A percentile compares a stretch with the other conserved stretches of the same genome.
Conservation (phyloP, 2,113 vertebrate species). For the Etheostoma spectabile region DNA sequence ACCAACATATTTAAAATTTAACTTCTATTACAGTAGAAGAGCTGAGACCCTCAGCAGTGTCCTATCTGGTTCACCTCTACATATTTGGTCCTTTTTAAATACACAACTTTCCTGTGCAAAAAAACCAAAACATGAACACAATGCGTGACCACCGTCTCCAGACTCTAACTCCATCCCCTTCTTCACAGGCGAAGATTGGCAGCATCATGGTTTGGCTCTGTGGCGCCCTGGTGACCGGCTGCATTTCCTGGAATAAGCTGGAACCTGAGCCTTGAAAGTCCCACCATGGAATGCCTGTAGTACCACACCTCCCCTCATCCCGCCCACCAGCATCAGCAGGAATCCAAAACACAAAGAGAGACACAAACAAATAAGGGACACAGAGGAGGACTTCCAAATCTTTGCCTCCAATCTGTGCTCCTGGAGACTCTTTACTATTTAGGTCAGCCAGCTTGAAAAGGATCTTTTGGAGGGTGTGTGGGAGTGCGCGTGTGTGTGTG, state of each 20-base stretch:
- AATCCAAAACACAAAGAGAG: conserved; percentile 31
- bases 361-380: conserved; percentile 37
- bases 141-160: conserved; percentile 20
- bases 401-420: conserved; percentile 45
- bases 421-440: conserved; percentile 57
- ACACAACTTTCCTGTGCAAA: neutral
- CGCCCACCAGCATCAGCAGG: conserved; percentile 26
- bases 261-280: conserved; percentile 79
- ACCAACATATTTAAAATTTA: neutral
- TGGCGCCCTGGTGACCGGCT: conserved; percentile 61
- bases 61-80: neutral
- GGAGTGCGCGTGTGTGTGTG: conserved; percentile 24
- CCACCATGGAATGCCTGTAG: conserved; percentile 78
- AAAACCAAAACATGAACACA: conserved; percentile 3
- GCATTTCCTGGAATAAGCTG: conserved; percentile 79
- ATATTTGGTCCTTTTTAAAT: neutral
- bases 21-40: neutral
- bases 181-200: conserved; percentile 78
- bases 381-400: conserved; percentile 46
- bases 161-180: conserved; percentile 46
- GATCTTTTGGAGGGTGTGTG: conserved; percentile 10
- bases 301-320: conserved; percentile 43
- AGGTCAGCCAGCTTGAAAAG: conserved; percentile 49
- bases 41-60: neutral
- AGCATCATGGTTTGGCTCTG: conserved; percentile 72